Percentiles rank a stretch among this genome's conserved stretches.
Evolutionary conservation across 2,797 vertebrate genomes (phyloP).

Genomic region (Trachurus trachurus): DNA sequence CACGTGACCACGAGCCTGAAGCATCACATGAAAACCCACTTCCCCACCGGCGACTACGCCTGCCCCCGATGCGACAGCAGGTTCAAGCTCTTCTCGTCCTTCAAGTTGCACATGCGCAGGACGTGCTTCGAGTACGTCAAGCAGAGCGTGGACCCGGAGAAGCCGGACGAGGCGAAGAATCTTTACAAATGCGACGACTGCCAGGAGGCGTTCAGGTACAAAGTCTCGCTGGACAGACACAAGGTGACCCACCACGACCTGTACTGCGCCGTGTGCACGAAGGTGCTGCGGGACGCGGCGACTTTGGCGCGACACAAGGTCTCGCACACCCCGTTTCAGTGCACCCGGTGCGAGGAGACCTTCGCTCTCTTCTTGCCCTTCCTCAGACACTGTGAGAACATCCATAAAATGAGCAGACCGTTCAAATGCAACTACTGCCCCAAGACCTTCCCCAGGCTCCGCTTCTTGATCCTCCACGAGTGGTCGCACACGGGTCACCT

Average conservation of each 20-base stretch:
- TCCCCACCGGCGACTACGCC: slow-evolving; percentile 53
- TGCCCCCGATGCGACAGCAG: slow-evolving; percentile 68
- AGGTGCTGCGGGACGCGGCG: slow-evolving; percentile 53
- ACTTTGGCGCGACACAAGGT: slow-evolving; percentile 63
- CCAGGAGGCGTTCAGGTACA: slow-evolving; percentile 56
- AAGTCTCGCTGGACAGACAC: slow-evolving; percentile 64
- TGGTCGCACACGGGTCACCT: slow-evolving; percentile 72
- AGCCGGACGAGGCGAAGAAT: background rate
- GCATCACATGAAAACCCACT: slow-evolving; percentile 73
- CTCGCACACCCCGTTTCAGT: slow-evolving; percentile 70
- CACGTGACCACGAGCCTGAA: slow-evolving; percentile 21
- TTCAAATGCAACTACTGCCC: slow-evolving; percentile 69
- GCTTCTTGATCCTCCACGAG: slow-evolving; percentile 65
- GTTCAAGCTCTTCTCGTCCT: slow-evolving; percentile 51
- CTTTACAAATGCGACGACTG: slow-evolving; percentile 69
- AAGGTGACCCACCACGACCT: slow-evolving; percentile 67
- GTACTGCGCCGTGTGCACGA: slow-evolving; percentile 73
- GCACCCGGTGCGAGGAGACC: slow-evolving; percentile 66
- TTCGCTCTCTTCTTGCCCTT: slow-evolving; percentile 68
- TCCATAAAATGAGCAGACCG: slow-evolving; percentile 58
- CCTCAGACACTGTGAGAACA: slow-evolving; percentile 59
- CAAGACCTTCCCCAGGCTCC: slow-evolving; percentile 33
- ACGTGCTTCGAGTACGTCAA: slow-evolving; percentile 62
- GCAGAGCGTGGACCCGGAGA: slow-evolving; percentile 37
- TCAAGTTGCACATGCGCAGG: slow-evolving; percentile 63